Evolutionary conservation across 2,113 vertebrate genomes (phyloP), one percentile per base, ranked within the genome.

Genomic region (Corythoichthys intestinalis): DNA sequence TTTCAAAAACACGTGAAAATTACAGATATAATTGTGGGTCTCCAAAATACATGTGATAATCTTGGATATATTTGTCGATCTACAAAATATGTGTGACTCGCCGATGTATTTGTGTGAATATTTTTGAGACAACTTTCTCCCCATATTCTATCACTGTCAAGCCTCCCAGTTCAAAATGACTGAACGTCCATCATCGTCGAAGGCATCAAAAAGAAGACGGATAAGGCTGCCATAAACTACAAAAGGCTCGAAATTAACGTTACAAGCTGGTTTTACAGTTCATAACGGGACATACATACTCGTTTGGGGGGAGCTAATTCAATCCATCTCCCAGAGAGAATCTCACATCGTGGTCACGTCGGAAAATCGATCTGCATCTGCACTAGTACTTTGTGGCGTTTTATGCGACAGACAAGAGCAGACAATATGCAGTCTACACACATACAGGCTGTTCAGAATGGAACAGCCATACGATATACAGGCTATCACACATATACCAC

Each of bases 381-480:
- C 65, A 37, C 7, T 28, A 60, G 44, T 48, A 78, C 73, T 69
- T 38, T 50, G 50, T 75, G 76, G 73, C 54, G 75, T 53, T 80
- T 70, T 71, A 73, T 88, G 80, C 73, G 82, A 87, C 86, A 83
- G 82, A 81, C 77, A 69, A 68, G 34, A 65, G 65, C 63, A 85
- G 84, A 88, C 80, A 83, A 88, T 83, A 34, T 56, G 85, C 80
- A 83, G 80, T 77, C 77, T 64, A 73, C 66, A 37, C 50, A 28
- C 50, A 50, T 14, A 48, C 49, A 49, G 64, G 73, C 65, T 70
- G 37, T 90, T 85, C 76, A 78, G 88, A 85, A 86, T 88, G 79
- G 76, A 59, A 72, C 63, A 71, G 65, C 78, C 76, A 71, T 67
- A 73, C 11, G 4, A 11, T 47, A 47, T 47, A 4, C 4, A 44